phyloP scores from a whole-genome alignment of 2,888 invertebrate species.

The Seira ritae region DNA sequence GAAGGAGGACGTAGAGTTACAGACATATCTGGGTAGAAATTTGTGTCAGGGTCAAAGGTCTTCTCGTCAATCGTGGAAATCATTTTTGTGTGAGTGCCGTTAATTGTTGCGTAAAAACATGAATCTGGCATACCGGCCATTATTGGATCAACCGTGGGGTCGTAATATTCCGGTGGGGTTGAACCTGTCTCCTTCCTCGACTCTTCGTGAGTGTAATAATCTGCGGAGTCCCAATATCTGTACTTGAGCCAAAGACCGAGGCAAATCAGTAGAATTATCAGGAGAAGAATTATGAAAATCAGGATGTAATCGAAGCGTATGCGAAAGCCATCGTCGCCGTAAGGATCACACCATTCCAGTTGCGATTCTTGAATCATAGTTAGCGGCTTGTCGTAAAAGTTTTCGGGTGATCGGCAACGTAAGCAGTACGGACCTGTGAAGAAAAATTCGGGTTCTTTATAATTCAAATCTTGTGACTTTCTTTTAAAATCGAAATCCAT shows the following conservation, averaged over 20 bases:
- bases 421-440: slow-evolving; percentile 75
- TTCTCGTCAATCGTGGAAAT: slow-evolving; percentile 73
- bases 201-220: slow-evolving; percentile 89
- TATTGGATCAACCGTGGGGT: slow-evolving; percentile 56
- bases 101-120: slow-evolving; percentile 56
- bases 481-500: not conserved
- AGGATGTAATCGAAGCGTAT: slow-evolving; percentile 79
- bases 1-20: slow-evolving; percentile 56
- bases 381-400: slow-evolving; percentile 78
- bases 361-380: slow-evolving; percentile 75
- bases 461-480: not conserved
- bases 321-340: slow-evolving; percentile 79
- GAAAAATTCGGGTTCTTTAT: slow-evolving; percentile 15
- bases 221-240: slow-evolving; percentile 81
- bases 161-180: slow-evolving; percentile 66
- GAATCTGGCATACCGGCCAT: slow-evolving; percentile 59
- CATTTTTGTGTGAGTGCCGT: slow-evolving; percentile 69
- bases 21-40: slow-evolving; percentile 58
- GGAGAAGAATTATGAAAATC: slow-evolving; percentile 77
- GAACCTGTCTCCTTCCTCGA: slow-evolving; percentile 76
- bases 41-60: slow-evolving; percentile 62
- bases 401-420: slow-evolving; percentile 80
- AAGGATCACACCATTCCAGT: slow-evolving; percentile 77
- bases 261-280: slow-evolving; percentile 77
- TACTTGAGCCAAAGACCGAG: slow-evolving; percentile 79